These are phyloP conservation scores for Lobophora halterata DNA, from an alignment of 2,888 invertebrate species.

Conservation along the genomic window DNA sequence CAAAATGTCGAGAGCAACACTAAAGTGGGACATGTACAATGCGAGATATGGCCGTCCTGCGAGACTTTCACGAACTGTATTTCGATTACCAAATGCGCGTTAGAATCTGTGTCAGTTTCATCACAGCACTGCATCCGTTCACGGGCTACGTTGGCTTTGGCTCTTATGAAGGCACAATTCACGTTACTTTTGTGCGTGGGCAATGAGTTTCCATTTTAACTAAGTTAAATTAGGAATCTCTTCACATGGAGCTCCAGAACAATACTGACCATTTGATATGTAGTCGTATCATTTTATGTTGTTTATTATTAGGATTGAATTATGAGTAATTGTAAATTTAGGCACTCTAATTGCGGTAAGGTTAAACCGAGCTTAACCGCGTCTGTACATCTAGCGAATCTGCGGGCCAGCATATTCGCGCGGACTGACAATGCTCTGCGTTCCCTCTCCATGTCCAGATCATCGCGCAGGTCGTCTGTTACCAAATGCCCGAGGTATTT, in stretches of 20 bases:
- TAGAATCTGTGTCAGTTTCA: conserved; percentile 81
- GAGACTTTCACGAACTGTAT: conserved; percentile 77
- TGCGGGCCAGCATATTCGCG: too few relatives aligned
- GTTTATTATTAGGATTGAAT: neutral
- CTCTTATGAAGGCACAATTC: conserved; percentile 50
- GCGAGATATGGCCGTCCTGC: conserved; percentile 72
- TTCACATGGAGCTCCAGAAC: too few relatives aligned
- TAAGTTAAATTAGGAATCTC: too few relatives aligned
- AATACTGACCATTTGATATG: too few relatives aligned
- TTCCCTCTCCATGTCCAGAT: too few relatives aligned
- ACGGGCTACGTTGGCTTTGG: conserved; percentile 53
- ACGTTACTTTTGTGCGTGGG: conserved; percentile 35
- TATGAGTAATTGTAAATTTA: conserved; percentile 3
- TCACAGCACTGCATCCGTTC: conserved; percentile 74
- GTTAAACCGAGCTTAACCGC: conserved; percentile 11
- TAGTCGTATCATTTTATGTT: conserved; percentile 2
- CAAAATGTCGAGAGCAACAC: conserved; percentile 67
- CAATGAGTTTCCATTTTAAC: conserved; percentile 31
- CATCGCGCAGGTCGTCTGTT: too few relatives aligned
- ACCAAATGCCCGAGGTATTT: too few relatives aligned
- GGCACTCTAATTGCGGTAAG: conserved; percentile 6
- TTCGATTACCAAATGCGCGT: conserved; percentile 79
- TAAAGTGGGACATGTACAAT: conserved; percentile 72
- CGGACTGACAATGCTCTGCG: too few relatives aligned
- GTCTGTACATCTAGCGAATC: too few relatives aligned